Evolutionary conservation across 2,797 vertebrate genomes (phyloP).

Genomic region (Furcifer pardalis): DNA sequence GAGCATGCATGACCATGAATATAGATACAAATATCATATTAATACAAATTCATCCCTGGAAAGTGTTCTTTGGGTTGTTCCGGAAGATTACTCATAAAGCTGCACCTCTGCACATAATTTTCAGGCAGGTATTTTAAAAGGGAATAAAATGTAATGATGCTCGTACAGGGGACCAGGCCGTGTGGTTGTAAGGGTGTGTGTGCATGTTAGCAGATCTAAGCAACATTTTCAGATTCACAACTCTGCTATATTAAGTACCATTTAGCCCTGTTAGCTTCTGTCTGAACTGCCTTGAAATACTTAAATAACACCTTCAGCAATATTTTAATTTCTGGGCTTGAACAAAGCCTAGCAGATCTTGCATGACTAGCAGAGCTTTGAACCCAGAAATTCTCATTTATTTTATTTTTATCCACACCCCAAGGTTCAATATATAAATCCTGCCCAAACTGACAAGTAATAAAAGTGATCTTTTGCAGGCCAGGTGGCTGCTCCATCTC

Average conservation of each 20-base stretch:
- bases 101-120: neutral
- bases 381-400: slow-evolving; percentile 1
- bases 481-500: neutral
- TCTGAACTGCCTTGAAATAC: neutral
- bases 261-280: neutral
- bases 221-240: neutral
- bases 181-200: neutral
- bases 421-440: neutral
- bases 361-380: neutral
- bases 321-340: neutral
- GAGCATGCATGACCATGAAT: too few species aligned
- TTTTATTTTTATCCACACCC: neutral
- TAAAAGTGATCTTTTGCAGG: slow-evolving; percentile 13
- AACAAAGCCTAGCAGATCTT: neutral
- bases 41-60: neutral
- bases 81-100: neutral
- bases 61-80: neutral
- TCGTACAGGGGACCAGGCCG: neutral
- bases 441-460: neutral
- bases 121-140: neutral
- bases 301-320: neutral
- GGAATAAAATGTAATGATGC: neutral
- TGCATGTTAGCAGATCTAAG: neutral
- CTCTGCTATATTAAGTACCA: neutral
- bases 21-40: too few species aligned